phyloP scores from a whole-genome alignment of 1,140 invertebrate species.

The Asbolus verrucosus region DNA sequence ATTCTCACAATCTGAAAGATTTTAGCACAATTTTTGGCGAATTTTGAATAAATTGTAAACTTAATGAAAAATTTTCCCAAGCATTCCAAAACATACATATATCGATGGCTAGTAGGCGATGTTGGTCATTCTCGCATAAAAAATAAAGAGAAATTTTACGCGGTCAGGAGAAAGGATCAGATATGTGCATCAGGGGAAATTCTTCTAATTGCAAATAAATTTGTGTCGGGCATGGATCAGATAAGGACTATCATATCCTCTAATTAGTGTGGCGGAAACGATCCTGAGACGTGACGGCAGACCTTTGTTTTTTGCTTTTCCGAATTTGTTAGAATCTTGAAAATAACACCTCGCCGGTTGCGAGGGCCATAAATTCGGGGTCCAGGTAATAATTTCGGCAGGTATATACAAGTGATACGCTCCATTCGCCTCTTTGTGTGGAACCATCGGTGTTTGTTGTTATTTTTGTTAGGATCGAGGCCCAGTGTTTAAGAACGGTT shows the following conservation, averaged over 20 bases:
- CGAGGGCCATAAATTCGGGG: slow-evolving; percentile 15
- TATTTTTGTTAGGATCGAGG: too few species aligned
- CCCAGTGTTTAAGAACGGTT: not conserved
- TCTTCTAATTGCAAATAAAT: slow-evolving; percentile 27
- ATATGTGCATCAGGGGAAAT: slow-evolving; percentile 8
- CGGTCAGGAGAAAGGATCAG: slow-evolving; percentile 24
- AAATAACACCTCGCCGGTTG: not conserved
- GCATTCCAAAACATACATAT: too few species aligned
- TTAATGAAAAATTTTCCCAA: not conserved
- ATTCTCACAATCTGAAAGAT: too few species aligned
- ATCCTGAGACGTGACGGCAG: not conserved
- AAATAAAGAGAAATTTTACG: slow-evolving; percentile 11
- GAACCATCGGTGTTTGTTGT: slow-evolving; percentile 13
- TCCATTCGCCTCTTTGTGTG: slow-evolving; percentile 25
- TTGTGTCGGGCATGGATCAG: slow-evolving; percentile 24
- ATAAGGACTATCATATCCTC: slow-evolving; percentile 19
- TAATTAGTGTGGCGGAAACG: slow-evolving; percentile 23
- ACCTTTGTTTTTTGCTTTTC: not conserved
- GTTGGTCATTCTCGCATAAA: too few species aligned
- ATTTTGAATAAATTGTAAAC: too few species aligned
- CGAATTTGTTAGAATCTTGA: not conserved
- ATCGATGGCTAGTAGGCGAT: too few species aligned
- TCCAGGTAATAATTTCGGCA: slow-evolving; percentile 41
- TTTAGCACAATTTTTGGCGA: too few species aligned
- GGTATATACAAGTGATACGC: slow-evolving; percentile 41